These are phyloP conservation scores for Acronicta alni DNA, from an alignment of 2,888 invertebrate species.

Conservation along the genomic window DNA sequence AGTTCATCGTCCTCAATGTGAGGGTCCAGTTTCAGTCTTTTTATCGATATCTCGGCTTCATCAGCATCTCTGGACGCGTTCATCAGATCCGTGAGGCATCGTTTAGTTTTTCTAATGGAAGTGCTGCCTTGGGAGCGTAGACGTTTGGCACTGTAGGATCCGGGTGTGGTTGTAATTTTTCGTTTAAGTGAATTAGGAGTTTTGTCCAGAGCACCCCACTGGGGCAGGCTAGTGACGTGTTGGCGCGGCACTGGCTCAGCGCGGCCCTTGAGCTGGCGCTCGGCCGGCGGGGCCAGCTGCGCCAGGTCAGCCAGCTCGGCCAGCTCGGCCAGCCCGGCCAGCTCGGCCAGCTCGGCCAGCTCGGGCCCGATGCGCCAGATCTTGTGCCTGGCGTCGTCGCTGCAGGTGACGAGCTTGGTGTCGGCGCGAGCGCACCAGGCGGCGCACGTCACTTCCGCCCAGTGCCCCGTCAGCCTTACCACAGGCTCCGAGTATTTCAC, in stretches of 20 bases:
- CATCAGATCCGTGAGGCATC: constrained; percentile 81
- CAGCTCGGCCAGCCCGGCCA: constrained; percentile 58
- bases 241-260: constrained; percentile 64
- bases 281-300: constrained; percentile 53
- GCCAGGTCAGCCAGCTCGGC: constrained; percentile 72
- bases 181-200: constrained; percentile 87
- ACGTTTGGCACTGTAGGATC: constrained; percentile 61
- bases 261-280: constrained; percentile 76
- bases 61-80: constrained; percentile 69
- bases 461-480: constrained; percentile 92
- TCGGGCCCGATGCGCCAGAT: constrained; percentile 92
- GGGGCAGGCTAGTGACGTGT: constrained; percentile 60
- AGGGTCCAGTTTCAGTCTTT: constrained; percentile 66
- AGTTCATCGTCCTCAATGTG: constrained; percentile 55
- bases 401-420: constrained; percentile 93
- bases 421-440: constrained; percentile 92
- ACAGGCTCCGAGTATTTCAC: constrained; percentile 91
- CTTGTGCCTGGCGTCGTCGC: constrained; percentile 94
- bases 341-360: constrained; percentile 72
- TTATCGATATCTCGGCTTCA: constrained; percentile 62
- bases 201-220: constrained; percentile 76
- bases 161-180: constrained; percentile 59
- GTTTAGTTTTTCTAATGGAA: constrained; percentile 70
- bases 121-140: constrained; percentile 39
- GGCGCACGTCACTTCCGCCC: constrained; percentile 96